Conservation (phyloP, 1,140 invertebrate species). For the Wiebesia pumilae region DNA sequence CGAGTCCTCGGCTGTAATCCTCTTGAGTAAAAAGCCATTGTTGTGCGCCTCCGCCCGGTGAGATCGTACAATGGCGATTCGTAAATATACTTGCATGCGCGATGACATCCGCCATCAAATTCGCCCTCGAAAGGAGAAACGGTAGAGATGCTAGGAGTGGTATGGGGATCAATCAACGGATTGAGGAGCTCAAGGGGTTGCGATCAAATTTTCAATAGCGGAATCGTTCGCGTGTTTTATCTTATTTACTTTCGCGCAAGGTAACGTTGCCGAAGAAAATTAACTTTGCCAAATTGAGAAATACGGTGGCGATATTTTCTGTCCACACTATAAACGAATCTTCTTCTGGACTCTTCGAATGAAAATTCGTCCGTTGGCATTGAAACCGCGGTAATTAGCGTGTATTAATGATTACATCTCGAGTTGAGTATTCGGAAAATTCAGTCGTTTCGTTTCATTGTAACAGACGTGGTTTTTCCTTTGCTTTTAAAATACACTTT, state of each 20-base stretch:
- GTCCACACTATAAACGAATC: too few species aligned
- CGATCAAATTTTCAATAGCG: neutral
- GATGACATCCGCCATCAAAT: neutral
- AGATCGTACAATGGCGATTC: neutral
- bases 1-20: constrained; percentile 60
- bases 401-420: neutral
- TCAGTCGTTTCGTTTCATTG: too few species aligned
- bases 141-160: too few species aligned
- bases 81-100: constrained; percentile 31
- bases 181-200: constrained; percentile 12
- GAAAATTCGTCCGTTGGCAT: too few species aligned
- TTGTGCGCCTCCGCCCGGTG: constrained; percentile 2
- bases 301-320: neutral
- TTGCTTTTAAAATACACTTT: neutral
- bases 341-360: too few species aligned
- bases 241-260: neutral
- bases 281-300: neutral
- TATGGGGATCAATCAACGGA: neutral
- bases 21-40: constrained; percentile 55
- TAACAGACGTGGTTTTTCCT: neutral
- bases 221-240: neutral
- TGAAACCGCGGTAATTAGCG: neutral
- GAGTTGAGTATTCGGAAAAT: too few species aligned
- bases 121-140: neutral
- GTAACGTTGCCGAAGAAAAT: neutral